Percentiles rank a stretch among this genome's conserved stretches.
Conservation (phyloP, 2,113 vertebrate species). For the Anhinga rufa region DNA sequence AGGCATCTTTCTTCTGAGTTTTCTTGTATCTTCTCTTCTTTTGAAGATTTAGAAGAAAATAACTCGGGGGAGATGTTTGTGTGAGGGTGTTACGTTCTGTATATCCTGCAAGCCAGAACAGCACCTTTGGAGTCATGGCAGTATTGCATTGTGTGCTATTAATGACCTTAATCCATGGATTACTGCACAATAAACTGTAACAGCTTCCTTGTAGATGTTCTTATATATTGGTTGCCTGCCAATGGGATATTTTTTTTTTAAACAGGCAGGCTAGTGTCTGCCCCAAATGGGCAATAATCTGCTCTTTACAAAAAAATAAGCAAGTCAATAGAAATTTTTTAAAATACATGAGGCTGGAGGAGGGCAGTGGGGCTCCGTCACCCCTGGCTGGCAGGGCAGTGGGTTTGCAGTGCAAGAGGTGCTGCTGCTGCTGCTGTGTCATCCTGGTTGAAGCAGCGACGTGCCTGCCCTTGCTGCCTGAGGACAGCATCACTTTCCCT, state of each 20-base stretch:
- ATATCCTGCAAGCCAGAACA: not conserved
- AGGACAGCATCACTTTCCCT: not conserved
- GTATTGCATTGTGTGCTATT: not conserved
- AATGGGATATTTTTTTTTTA: not conserved
- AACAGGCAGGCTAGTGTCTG: not conserved
- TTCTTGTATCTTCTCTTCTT: not conserved
- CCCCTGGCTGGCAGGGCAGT: not conserved
- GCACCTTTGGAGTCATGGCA: constrained; percentile 6
- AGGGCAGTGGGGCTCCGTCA: not conserved
- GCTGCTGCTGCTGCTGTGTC: not conserved
- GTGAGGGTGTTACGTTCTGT: not conserved
- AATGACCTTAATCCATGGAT: constrained; percentile 59
- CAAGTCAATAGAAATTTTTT: not conserved
- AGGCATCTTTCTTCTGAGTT: not conserved
- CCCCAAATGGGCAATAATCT: not conserved
- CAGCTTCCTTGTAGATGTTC: constrained; percentile 33
- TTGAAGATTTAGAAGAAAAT: not conserved
- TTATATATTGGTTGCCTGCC: not conserved
- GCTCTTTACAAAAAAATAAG: not conserved
- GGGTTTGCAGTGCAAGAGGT: not conserved
- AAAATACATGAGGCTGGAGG: not conserved
- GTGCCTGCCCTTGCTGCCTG: not conserved
- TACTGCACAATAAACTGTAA: constrained; percentile 30
- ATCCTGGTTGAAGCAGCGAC: accelerated
- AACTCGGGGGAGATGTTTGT: not conserved